A percentile compares a stretch with the other conserved stretches of the same genome.
These are phyloP conservation scores for Pandemis corylana DNA, from an alignment of 2,888 invertebrate species.

Conservation along the genomic window DNA sequence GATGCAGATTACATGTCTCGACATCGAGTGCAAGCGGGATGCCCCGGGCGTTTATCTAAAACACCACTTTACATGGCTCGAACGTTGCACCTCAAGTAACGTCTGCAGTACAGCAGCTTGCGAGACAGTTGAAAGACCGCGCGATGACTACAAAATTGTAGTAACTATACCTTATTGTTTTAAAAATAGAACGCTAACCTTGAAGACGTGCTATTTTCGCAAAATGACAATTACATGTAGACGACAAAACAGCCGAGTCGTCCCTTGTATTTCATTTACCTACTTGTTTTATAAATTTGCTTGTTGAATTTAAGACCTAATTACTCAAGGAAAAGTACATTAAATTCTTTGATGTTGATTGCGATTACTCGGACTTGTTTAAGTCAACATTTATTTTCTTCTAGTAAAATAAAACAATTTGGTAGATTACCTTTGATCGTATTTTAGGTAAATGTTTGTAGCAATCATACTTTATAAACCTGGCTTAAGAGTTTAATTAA, in stretches of 20 bases:
- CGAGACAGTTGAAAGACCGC: conserved; percentile 10
- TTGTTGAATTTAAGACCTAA: not conserved
- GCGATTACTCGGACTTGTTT: not conserved
- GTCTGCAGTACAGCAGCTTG: not conserved
- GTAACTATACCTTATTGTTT: not conserved
- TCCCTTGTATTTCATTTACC: not conserved
- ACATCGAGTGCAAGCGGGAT: conserved; percentile 5
- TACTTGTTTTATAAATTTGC: not conserved
- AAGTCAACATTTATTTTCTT: not conserved
- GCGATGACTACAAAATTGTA: not conserved
- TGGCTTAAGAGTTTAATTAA: no score
- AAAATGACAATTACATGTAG: not conserved
- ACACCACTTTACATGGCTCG: not conserved
- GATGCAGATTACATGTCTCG: conserved; percentile 6
- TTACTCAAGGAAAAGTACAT: not conserved
- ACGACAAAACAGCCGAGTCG: not conserved
- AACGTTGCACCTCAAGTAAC: not conserved
- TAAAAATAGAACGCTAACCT: not conserved
- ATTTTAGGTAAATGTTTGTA: no score
- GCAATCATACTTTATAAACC: no score
- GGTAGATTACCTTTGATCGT: not conserved
- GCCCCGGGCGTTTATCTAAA: conserved; percentile 2
- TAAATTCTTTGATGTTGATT: not conserved
- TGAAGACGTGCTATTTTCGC: conserved; percentile 2
- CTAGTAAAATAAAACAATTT: not conserved